A percentile compares a stretch with the other conserved stretches of the same genome.
These are phyloP conservation scores for Rhinolophus ferrumequinum DNA, from an alignment of 2,113 vertebrate species.

Conservation along the genomic window DNA sequence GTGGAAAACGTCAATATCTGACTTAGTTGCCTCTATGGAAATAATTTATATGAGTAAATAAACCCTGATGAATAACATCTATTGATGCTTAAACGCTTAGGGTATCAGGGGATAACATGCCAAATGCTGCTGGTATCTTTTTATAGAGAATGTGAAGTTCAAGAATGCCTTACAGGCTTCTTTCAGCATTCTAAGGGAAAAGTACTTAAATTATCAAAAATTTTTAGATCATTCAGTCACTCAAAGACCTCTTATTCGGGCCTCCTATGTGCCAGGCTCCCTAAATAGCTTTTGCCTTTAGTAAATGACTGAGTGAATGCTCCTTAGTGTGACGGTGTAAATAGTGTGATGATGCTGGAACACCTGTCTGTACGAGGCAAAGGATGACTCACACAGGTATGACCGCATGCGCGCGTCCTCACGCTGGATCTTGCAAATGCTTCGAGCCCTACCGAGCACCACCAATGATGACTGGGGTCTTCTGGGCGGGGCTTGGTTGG, in stretches of 20 bases:
- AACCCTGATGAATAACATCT: background rate
- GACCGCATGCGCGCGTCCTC: accelerated
- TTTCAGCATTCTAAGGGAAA: background rate
- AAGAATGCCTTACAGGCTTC: background rate
- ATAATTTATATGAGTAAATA: background rate
- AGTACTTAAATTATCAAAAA: background rate
- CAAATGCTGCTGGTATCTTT: background rate
- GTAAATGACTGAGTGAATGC: accelerated
- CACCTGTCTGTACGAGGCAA: accelerated
- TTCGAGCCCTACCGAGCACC: no score
- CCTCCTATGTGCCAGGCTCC: background rate
- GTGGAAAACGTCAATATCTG: background rate
- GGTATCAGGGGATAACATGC: background rate
- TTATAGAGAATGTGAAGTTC: background rate
- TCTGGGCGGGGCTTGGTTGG: background rate
- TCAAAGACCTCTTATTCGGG: background rate
- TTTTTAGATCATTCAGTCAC: background rate
- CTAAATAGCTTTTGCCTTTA: background rate
- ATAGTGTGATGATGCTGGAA: no score
- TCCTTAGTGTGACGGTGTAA: accelerated
- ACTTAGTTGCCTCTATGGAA: background rate
- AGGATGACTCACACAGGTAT: accelerated
- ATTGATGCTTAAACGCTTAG: background rate
- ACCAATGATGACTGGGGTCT: no score
- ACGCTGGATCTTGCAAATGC: background rate